phyloP scores from a whole-genome alignment of 2,113 vertebrate species.

The Onychostruthus taczanowskii region DNA sequence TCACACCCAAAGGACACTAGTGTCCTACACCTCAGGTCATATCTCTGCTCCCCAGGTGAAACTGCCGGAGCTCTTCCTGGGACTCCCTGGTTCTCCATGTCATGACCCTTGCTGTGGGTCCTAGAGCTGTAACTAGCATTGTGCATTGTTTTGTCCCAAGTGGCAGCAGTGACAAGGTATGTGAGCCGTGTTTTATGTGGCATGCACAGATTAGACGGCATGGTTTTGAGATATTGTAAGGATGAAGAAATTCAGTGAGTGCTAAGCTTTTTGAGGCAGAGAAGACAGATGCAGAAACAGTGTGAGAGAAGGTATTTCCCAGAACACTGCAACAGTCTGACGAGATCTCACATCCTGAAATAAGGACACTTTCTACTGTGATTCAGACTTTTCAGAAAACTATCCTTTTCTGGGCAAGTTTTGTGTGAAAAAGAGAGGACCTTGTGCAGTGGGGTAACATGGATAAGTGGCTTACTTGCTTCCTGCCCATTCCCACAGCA shows the following conservation, averaged over 20 bases:
- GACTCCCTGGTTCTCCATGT: neutral
- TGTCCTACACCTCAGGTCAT: neutral
- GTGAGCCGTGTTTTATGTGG: neutral
- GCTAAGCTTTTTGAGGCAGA: neutral
- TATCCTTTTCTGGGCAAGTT: neutral
- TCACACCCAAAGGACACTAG: neutral
- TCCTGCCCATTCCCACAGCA: neutral
- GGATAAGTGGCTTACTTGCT: neutral
- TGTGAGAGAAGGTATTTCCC: neutral
- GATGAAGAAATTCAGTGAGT: neutral
- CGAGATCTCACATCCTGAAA: neutral
- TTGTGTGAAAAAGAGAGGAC: neutral
- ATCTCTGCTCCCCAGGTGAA: neutral
- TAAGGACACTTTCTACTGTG: neutral
- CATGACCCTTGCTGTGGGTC: too few species aligned
- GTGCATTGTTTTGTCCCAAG: neutral
- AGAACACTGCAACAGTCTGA: neutral
- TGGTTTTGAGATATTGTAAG: neutral
- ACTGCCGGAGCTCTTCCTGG: accelerated
- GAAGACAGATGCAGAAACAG: neutral
- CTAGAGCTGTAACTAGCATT: accelerated
- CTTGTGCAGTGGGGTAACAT: neutral
- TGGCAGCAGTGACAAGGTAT: neutral
- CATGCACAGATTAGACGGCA: neutral
- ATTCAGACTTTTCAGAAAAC: neutral